Conservation (phyloP, 2,113 vertebrate genomes). For the Corvus hawaiiensis region DNA sequence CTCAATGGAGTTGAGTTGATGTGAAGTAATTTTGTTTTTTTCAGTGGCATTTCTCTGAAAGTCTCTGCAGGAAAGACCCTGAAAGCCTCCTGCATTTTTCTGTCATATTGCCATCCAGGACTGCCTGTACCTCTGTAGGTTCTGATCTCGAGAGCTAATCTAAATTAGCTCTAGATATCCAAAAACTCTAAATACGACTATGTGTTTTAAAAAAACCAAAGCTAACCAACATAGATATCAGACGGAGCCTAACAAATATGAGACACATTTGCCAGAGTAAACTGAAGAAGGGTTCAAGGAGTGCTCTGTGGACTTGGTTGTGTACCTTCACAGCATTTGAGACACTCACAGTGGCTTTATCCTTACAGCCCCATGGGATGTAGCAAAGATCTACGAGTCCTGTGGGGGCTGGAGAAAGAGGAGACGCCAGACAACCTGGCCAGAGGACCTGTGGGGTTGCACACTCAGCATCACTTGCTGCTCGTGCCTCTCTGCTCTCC, state of each 20-base stretch:
- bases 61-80: background rate
- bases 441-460: accelerated
- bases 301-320: background rate
- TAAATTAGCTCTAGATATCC: background rate
- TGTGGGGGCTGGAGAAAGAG: background rate
- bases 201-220: background rate
- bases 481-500: accelerated
- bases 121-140: background rate
- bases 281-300: background rate
- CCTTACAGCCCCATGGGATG: background rate
- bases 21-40: background rate
- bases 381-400: background rate
- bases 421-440: background rate
- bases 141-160: background rate
- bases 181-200: background rate
- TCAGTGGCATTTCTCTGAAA: background rate
- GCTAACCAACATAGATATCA: background rate
- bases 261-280: background rate
- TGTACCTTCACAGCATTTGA: background rate
- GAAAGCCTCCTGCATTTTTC: background rate
- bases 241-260: background rate
- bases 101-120: background rate
- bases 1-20: background rate
- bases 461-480: accelerated
- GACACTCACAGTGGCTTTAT: background rate